Evolutionary conservation across 2,113 vertebrate genomes (phyloP).

Genomic region (Noturus placidus): DNA sequence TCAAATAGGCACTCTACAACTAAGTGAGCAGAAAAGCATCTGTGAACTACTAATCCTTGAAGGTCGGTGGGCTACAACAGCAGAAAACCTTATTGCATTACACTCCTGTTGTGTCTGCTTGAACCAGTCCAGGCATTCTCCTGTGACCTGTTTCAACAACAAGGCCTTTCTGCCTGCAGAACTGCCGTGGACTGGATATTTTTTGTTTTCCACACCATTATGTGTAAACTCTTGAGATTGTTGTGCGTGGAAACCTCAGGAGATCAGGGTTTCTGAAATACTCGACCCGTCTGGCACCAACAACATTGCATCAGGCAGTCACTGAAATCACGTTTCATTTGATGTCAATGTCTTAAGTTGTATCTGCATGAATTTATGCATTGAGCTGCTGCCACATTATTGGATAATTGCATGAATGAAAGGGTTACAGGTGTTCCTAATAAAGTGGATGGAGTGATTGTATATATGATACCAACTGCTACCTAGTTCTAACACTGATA

Average conservation of each 20-base stretch:
- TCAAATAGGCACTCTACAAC: background rate
- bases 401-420: background rate
- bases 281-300: background rate
- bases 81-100: background rate
- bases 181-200: background rate
- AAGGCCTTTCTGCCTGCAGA: background rate
- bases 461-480: background rate
- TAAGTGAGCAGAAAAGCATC: background rate
- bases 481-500: background rate
- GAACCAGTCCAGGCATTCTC: background rate
- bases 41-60: background rate
- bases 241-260: background rate
- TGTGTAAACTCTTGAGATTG: background rate
- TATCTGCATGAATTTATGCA: background rate
- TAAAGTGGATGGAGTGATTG: background rate
- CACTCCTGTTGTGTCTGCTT: background rate
- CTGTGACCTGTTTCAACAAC: background rate
- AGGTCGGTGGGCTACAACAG: background rate
- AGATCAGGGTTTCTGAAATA: background rate
- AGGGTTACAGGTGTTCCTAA: background rate
- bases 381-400: background rate
- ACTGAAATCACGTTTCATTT: background rate
- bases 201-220: background rate
- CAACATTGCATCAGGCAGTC: background rate
- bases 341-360: background rate